Conservation (phyloP, 2,888 invertebrate species). For the Eueremaeus valkanovi region DNA sequence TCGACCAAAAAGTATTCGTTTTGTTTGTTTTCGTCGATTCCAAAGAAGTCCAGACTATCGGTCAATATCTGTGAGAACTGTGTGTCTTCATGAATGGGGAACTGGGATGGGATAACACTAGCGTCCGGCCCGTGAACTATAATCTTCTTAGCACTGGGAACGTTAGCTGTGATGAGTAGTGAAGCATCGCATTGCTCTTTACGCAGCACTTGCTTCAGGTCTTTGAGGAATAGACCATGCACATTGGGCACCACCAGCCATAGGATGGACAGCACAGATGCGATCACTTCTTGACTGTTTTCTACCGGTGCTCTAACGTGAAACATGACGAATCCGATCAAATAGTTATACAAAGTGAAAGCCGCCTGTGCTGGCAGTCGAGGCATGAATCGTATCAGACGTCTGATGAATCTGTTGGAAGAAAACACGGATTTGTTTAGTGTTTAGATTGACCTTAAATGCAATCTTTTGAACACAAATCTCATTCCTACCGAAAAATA, state of each 20-base stretch:
- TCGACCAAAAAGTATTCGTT: conserved; percentile 93
- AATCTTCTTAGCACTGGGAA: conserved; percentile 98
- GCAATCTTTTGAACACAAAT: too few relatives aligned
- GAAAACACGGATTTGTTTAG: too few relatives aligned
- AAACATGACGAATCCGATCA: conserved; percentile 98
- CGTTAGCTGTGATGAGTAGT: conserved; percentile 93
- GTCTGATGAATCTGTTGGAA: conserved; percentile 76
- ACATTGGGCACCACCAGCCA: conserved; percentile 99
- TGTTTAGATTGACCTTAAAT: too few relatives aligned
- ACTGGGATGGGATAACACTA: conserved; percentile 94
- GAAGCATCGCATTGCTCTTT: conserved; percentile 98
- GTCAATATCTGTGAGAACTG: conserved; percentile 90
- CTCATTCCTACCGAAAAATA: conserved; percentile 94
- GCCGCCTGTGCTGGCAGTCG: conserved; percentile 74
- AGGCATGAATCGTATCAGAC: conserved; percentile 67
- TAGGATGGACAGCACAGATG: conserved; percentile 85
- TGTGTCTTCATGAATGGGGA: conserved; percentile 92
- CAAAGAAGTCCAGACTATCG: conserved; percentile 94
- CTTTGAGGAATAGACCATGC: conserved; percentile 98
- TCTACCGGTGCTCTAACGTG: conserved; percentile 95
- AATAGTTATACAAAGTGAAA: conserved; percentile 95
- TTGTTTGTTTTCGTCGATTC: conserved; percentile 83
- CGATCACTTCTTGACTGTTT: conserved; percentile 87
- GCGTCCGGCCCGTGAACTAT: conserved; percentile 93
- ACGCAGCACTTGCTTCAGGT: conserved; percentile 93